phyloP scores from a whole-genome alignment of 2,888 invertebrate species.

The Chymomyza fuscimana region DNA sequence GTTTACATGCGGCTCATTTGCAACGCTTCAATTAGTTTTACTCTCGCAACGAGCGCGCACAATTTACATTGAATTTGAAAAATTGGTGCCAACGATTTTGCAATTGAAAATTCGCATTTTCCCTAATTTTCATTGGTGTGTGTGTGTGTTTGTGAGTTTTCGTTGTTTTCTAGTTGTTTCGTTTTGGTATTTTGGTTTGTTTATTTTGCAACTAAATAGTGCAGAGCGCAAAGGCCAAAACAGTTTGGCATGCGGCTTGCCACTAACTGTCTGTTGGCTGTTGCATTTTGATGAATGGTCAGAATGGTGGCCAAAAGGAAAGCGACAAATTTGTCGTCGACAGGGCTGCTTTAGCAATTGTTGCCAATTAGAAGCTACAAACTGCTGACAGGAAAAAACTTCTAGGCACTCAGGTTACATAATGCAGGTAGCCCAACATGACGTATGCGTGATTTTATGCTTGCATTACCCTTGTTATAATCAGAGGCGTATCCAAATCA shows the following conservation, averaged over 20 bases:
- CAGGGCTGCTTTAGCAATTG: conserved; percentile 1
- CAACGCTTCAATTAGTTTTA: conserved; percentile 69
- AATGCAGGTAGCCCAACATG: conserved; percentile 6
- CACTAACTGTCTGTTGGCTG: neutral
- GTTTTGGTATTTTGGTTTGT: conserved; percentile 66
- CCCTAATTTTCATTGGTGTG: conserved; percentile 32
- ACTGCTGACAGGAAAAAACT: neutral
- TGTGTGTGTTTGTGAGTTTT: conserved; percentile 15
- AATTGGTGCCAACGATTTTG: conserved; percentile 44
- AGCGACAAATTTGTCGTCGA: conserved; percentile 4
- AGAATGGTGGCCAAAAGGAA: conserved; percentile 19
- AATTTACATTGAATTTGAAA: conserved; percentile 46
- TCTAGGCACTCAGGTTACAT: conserved; percentile 38
- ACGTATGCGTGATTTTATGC: conserved; percentile 18
- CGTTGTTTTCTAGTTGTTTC: conserved; percentile 43
- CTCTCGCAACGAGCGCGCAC: conserved; percentile 45
- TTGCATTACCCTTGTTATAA: conserved; percentile 89
- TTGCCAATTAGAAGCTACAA: conserved; percentile 5
- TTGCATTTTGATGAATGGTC: conserved; percentile 12
- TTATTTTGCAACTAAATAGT: conserved; percentile 54
- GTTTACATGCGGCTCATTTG: conserved; percentile 60
- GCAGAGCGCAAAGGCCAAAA: conserved; percentile 63
- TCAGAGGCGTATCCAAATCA: conserved; percentile 91
- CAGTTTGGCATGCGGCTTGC: conserved; percentile 46
- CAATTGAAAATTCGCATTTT: conserved; percentile 12